Conservation (phyloP, 2,113 vertebrate genomes). For the Ellobius talpinus region DNA sequence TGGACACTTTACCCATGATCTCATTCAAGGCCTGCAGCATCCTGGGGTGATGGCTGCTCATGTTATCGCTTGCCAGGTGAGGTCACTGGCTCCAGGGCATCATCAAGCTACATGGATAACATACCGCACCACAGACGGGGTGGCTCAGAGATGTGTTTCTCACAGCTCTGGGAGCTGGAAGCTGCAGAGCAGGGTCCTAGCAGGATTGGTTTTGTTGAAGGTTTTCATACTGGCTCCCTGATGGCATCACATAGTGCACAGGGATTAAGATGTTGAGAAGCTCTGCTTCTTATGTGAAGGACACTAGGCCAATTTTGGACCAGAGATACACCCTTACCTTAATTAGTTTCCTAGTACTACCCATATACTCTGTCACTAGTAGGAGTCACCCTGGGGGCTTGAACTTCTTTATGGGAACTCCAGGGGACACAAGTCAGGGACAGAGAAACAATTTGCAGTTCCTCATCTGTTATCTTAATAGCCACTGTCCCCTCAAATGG, state of each 20-base stretch:
- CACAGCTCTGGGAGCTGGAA: not conserved
- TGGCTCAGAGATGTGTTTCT: not conserved
- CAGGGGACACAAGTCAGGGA: not conserved
- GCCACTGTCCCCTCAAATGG: not conserved
- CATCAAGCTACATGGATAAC: not conserved
- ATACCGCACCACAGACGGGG: not conserved
- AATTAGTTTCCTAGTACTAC: not conserved
- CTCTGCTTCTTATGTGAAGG: not conserved
- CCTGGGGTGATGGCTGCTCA: not conserved
- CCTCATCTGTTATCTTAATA: not conserved
- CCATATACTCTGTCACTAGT: not conserved
- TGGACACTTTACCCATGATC: not conserved
- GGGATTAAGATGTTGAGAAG: not conserved
- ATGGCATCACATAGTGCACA: not conserved
- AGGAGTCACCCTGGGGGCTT: not conserved
- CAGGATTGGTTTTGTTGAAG: not conserved
- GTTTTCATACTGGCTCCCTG: not conserved
- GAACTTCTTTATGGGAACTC: not conserved
- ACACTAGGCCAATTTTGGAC: not conserved
- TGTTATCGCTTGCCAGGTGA: not conserved
- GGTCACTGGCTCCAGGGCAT: not conserved
- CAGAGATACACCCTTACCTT: not conserved
- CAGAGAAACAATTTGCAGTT: not conserved
- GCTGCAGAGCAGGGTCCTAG: not conserved
- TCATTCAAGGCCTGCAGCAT: not conserved